phyloP scores from a whole-genome alignment of 2,797 vertebrate genomes.

The Poeciliopsis paucimaculata region DNA sequence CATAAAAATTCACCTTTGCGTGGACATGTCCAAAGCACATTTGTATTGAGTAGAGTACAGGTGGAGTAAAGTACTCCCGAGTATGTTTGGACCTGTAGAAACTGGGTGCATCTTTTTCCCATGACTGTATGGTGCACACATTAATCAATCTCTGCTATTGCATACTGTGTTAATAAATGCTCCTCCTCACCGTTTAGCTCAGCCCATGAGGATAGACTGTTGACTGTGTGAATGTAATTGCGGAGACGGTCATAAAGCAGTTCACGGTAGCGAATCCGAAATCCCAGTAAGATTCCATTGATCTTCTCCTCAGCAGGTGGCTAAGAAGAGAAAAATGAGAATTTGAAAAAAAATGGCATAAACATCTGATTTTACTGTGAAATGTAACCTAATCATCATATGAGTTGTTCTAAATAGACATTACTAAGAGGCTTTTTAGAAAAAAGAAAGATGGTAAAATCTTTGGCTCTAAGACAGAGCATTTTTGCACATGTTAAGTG shows the following conservation, averaged over 20 bases:
- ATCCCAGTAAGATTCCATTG: slow-evolving; percentile 95
- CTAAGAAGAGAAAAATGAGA: slow-evolving; percentile 62
- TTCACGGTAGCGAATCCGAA: slow-evolving; percentile 91
- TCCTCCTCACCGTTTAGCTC: slow-evolving; percentile 88
- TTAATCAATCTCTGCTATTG: no score
- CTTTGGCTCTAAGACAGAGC: slow-evolving; percentile 14
- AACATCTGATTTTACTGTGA: slow-evolving; percentile 14
- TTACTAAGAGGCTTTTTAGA: not conserved
- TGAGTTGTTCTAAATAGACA: slow-evolving; percentile 23
- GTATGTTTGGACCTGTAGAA: not conserved
- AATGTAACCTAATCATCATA: slow-evolving; percentile 6
- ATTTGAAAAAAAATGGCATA: not conserved
- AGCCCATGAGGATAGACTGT: slow-evolving; percentile 84
- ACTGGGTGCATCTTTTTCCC: not conserved
- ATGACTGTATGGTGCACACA: not conserved
- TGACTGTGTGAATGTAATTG: slow-evolving; percentile 81
- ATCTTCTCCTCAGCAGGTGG: slow-evolving; percentile 91
- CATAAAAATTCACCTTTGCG: no score
- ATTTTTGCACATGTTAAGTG: slow-evolving; percentile 55
- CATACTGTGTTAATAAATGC: not conserved
- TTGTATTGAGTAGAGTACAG: no score
- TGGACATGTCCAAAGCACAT: no score
- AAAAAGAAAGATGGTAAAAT: not conserved
- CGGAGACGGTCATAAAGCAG: slow-evolving; percentile 86
- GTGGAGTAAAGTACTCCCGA: no score